Evolutionary conservation across 2,888 invertebrate genomes (phyloP), one percentile per base, ranked within the genome.

Genomic region (Rhabditoides inermis): DNA sequence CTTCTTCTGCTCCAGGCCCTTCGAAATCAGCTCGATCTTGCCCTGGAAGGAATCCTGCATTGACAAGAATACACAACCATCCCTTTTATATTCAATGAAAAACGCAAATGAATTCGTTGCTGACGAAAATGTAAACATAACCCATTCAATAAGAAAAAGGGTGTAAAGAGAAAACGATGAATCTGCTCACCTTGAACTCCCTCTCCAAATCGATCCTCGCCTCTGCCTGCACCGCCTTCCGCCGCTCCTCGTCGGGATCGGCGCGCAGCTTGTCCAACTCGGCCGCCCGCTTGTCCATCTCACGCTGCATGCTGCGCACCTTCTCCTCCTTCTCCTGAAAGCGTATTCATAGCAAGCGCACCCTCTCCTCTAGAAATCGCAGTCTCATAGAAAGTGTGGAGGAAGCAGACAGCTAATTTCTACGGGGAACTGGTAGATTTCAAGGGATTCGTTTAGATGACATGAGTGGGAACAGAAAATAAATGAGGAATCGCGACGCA

Each of bases 1-100:
- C 35, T 67, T 66, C 49, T 69, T 68, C 47, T 64, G 60, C 45
- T 69, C 69, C 3, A 72, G 51, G 3, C 69, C 70, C 30, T 69
- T 63, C 2, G 71, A 52, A 12, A 72, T 58, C 23, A 69, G 50
- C 26, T 65, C 65, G 45, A 60, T 68, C 20, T 66, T 59, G 26
- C 48, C 57, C 66, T 66, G 44, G 35, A 61, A 53, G 15, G 4
- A n/a, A 18, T 40, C 20, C 10, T n/a, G 35, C 35, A 12, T 32
- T n/a, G n/a, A n/a, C n/a, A n/a, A n/a, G n/a, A n/a, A n/a, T n/a
- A n/a, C n/a, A n/a, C n/a, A n/a, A n/a, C n/a, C n/a, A n/a, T n/a
- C n/a, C n/a, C n/a, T n/a, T n/a, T n/a, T n/a, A n/a, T n/a, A n/a
- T n/a, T n/a, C n/a, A n/a, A n/a, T n/a, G n/a, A 35, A 53, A 27